phyloP scores from a whole-genome alignment of 2,797 vertebrate species.

The Sebastes diploproa region DNA sequence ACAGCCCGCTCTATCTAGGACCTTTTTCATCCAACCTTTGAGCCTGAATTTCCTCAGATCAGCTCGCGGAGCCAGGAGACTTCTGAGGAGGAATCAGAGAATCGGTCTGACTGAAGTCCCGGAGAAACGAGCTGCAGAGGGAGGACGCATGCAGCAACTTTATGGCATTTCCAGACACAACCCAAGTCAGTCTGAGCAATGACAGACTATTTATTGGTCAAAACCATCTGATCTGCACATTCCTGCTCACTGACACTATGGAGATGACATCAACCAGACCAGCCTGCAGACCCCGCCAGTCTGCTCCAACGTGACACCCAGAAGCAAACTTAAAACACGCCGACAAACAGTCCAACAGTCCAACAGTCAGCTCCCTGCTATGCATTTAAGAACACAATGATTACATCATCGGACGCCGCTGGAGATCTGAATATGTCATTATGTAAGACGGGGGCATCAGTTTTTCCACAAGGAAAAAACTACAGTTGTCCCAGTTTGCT shows the following conservation, averaged over 20 bases:
- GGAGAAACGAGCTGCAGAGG: background rate
- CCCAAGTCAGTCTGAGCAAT: slow-evolving; percentile 27
- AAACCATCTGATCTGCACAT: slow-evolving; percentile 59
- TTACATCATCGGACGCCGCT: slow-evolving; percentile 30
- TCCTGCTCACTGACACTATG: slow-evolving; percentile 67
- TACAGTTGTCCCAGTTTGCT: no score
- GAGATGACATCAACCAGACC: slow-evolving; percentile 55
- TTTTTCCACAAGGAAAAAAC: slow-evolving; percentile 28
- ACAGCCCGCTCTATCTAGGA: background rate
- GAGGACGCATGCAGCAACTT: background rate
- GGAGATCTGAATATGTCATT: slow-evolving; percentile 17
- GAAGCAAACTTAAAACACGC: background rate
- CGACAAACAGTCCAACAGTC: background rate
- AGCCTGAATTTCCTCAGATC: slow-evolving; percentile 1
- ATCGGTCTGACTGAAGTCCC: background rate
- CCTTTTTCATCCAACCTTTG: background rate
- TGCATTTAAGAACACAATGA: background rate
- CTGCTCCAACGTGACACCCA: slow-evolving; percentile 6
- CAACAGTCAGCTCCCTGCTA: background rate
- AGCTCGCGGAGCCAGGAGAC: background rate
- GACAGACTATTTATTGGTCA: slow-evolving; percentile 58
- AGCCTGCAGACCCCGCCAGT: background rate
- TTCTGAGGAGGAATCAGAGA: background rate
- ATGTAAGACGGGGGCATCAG: slow-evolving; percentile 14
- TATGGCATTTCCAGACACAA: slow-evolving; percentile 60